A percentile compares a stretch with the other conserved stretches of the same genome.
Evolutionary conservation across 2,888 invertebrate species (phyloP).

Genomic region (Drosophila austrosaltans): DNA sequence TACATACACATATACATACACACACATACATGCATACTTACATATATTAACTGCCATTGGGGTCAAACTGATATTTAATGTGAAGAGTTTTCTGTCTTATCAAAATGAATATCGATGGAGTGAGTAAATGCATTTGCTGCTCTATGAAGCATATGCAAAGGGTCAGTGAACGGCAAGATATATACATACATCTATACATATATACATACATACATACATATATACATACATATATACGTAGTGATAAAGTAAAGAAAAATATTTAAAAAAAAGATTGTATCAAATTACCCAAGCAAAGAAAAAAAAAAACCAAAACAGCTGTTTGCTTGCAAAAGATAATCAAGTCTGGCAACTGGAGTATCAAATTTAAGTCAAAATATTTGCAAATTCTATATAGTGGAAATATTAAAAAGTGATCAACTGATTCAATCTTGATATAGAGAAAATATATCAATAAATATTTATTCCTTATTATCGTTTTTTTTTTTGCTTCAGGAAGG

Average conservation of each 20-base stretch:
- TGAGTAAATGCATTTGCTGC: slow-evolving; percentile 45
- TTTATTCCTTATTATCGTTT: no score
- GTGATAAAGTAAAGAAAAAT: slow-evolving; percentile 1
- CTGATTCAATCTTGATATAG: no score
- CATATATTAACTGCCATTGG: slow-evolving; percentile 45
- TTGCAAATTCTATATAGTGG: neutral
- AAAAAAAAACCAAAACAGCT: slow-evolving; percentile 30
- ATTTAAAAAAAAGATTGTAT: slow-evolving; percentile 23
- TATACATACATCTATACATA: neutral
- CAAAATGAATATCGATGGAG: slow-evolving; percentile 25
- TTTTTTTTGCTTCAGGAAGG: no score
- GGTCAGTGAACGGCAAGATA: slow-evolving; percentile 68
- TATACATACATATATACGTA: neutral
- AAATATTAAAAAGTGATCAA: neutral
- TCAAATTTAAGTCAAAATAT: neutral
- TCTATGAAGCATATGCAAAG: slow-evolving; percentile 57
- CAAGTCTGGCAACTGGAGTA: neutral
- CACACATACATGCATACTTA: no score
- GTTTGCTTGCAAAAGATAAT: slow-evolving; percentile 6
- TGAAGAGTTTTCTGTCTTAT: slow-evolving; percentile 34
- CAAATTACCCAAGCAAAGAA: slow-evolving; percentile 17
- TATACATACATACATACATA: neutral
- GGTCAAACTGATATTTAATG: slow-evolving; percentile 43
- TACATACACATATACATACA: no score
- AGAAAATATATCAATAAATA: no score